phyloP scores from a whole-genome alignment of 2,888 invertebrate genomes.

The Athetis lepigone region DNA sequence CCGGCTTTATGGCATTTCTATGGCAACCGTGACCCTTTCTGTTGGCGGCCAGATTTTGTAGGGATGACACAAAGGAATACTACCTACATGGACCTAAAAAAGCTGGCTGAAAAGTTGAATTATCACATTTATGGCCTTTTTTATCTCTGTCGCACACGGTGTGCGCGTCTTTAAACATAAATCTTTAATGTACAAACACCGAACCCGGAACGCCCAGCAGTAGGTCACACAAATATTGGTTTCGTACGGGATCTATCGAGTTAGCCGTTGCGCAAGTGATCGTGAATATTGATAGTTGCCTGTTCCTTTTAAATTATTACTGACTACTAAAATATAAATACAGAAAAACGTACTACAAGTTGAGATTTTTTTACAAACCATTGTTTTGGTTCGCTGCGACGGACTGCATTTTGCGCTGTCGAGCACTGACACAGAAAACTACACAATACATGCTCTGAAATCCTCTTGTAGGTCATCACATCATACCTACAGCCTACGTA shows the following conservation, averaged over 20 bases:
- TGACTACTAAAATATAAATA: neutral
- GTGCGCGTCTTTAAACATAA: conserved; percentile 10
- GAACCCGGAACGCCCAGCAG: conserved; percentile 35
- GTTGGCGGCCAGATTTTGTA: conserved; percentile 17
- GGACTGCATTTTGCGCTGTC: conserved; percentile 6
- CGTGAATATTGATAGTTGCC: neutral
- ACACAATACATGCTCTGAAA: conserved; percentile 10
- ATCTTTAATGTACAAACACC: conserved; percentile 26
- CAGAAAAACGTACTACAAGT: neutral
- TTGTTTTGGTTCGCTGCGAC: conserved; percentile 13
- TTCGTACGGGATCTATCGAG: conserved; percentile 25
- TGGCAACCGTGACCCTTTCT: conserved; percentile 45
- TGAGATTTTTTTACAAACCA: neutral
- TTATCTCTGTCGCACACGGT: conserved; percentile 1
- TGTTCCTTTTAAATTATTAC: neutral
- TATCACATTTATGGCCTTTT: neutral
- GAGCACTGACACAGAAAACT: conserved; percentile 9
- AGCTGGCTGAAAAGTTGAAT: neutral
- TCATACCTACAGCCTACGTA: no score
- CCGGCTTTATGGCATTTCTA: conserved; percentile 53
- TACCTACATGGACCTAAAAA: neutral
- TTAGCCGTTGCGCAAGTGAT: conserved; percentile 15
- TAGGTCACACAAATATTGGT: conserved; percentile 44
- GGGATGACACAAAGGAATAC: neutral
- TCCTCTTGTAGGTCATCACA: neutral